phyloP scores from a whole-genome alignment of 2,113 vertebrate species.

The Eurystomus gularis region DNA sequence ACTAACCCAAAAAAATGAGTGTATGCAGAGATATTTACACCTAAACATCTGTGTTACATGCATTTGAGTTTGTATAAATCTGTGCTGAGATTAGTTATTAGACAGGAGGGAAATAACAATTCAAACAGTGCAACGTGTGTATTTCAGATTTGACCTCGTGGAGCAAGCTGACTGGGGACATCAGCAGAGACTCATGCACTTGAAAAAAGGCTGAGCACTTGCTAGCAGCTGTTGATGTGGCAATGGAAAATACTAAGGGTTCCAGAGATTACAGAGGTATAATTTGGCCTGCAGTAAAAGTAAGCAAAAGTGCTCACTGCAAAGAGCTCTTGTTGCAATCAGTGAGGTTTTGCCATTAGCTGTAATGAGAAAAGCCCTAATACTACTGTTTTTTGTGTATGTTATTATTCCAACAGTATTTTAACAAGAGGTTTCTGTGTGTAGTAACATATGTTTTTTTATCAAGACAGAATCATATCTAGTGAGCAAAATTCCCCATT shows the following conservation, averaged over 20 bases:
- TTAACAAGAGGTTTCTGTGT: neutral
- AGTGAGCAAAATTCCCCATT: neutral
- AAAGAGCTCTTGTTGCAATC: neutral
- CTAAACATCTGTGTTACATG: neutral
- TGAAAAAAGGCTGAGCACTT: neutral
- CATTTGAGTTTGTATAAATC: neutral
- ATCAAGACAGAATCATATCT: neutral
- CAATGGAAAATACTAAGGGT: constrained; percentile 66
- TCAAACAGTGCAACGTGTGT: neutral
- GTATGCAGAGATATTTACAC: neutral
- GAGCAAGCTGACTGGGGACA: neutral
- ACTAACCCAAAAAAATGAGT: neutral
- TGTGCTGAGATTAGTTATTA: neutral
- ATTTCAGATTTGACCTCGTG: neutral
- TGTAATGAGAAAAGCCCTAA: neutral
- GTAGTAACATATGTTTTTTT: neutral
- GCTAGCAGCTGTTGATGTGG: constrained; percentile 61
- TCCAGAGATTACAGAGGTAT: constrained; percentile 55
- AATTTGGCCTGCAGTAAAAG: constrained; percentile 41
- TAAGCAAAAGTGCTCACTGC: neutral
- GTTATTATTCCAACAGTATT: neutral
- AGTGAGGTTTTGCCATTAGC: neutral
- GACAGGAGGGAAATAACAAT: neutral
- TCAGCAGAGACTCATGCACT: neutral
- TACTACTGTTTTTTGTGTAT: neutral